A percentile compares a stretch with the other conserved stretches of the same genome.
Evolutionary conservation across 2,888 invertebrate species (phyloP).

Genomic region (Rotaria magnacalcarata): DNA sequence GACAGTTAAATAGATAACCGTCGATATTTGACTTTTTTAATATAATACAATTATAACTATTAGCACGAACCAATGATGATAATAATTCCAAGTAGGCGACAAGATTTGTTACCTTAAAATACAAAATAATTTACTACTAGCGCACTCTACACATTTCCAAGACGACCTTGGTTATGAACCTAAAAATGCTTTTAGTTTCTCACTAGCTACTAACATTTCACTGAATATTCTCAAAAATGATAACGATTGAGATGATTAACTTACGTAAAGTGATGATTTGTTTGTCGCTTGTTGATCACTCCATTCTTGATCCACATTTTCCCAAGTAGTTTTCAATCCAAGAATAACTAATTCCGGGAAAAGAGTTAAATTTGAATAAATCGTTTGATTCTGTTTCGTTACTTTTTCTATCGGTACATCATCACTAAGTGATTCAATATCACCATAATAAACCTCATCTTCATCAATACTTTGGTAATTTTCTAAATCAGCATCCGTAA

Average conservation of each 20-base stretch:
- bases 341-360: constrained; percentile 1
- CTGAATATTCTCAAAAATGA: no score
- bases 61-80: neutral
- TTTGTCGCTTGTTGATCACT: neutral
- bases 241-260: neutral
- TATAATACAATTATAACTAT: neutral
- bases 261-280: neutral
- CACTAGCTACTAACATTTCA: no score
- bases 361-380: constrained; percentile 16
- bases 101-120: neutral
- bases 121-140: neutral
- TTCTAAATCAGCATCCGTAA: neutral
- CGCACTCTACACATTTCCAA: no score
- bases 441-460: neutral
- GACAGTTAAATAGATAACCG: neutral
- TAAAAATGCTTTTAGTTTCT: no score
- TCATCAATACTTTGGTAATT: neutral
- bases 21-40: constrained; percentile 11
- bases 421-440: constrained; percentile 9
- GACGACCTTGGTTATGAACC: no score
- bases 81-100: neutral
- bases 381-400: neutral
- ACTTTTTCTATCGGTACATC: neutral
- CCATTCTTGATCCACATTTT: constrained; percentile 34
- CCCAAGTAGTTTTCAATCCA: constrained; percentile 9